Evolutionary conservation across 1,140 invertebrate genomes (phyloP).

Genomic region (Bombus difficillimus): DNA sequence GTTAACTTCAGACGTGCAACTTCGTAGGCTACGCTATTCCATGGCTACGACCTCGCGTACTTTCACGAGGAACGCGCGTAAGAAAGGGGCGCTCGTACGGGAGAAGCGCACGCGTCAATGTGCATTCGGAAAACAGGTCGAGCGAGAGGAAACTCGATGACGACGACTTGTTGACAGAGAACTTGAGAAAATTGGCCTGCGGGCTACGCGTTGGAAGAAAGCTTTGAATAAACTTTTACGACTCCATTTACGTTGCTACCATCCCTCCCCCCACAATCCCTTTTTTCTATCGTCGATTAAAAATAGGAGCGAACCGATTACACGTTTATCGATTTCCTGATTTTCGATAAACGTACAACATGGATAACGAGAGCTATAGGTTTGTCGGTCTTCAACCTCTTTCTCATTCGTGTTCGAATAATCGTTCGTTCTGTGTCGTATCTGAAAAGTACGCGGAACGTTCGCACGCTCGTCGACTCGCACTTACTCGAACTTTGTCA

Average conservation of each 20-base stretch:
- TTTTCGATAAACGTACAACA: not conserved
- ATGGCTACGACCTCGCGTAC: not conserved
- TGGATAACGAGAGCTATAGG: not conserved
- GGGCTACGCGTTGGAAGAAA: not conserved
- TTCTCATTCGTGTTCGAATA: no score
- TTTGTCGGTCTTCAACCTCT: not conserved
- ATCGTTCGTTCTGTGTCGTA: not conserved
- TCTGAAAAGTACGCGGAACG: not conserved
- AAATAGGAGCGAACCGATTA: not conserved
- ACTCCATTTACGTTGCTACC: not conserved
- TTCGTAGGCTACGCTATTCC: not conserved
- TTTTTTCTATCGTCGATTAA: not conserved
- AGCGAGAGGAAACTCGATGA: not conserved
- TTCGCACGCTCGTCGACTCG: not conserved
- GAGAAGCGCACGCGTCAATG: not conserved
- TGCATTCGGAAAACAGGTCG: conserved; percentile 1
- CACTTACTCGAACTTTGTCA: conserved; percentile 78
- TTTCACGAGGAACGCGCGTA: not conserved
- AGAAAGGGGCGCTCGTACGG: not conserved
- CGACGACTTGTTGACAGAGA: conserved; percentile 16
- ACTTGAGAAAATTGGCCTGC: conserved; percentile 6
- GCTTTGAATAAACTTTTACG: not conserved
- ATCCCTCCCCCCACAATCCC: not conserved
- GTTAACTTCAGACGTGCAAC: no score
- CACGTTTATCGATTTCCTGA: not conserved